Base-by-base conservation (phyloP, 2,797 vertebrate species). In the Moxostoma hubbsi region DNA sequence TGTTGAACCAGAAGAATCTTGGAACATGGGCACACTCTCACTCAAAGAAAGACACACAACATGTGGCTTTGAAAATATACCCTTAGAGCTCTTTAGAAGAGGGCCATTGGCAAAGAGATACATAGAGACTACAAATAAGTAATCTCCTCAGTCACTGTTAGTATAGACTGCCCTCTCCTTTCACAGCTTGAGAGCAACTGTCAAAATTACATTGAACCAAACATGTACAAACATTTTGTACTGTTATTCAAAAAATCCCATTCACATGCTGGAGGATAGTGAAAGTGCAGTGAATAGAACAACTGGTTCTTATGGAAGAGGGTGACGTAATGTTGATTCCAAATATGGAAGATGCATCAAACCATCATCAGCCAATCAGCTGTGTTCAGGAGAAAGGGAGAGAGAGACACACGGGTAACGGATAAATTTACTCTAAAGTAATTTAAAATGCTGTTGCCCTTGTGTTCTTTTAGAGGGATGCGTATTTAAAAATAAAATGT, bases 311-410 rank as follows among this genome's bases (percentile, higher is more conserved):
- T 24, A 15, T 64, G 68, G 59, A 18, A 51, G 36, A 70, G 57
- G 24, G 51, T 79, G 77, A 79, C 59, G 77, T 72, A 79, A 79
- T 79, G 77, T 15, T 47, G 51, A 64, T 47, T 54, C 72, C 59
- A 55, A 55, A 79, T 55, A 47, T 57, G 12, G 59, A 57, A 72
- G 68, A 72, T 79, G 77, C 51, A 64, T 72, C 59, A 79, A 47
- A 62, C 51, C 50, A 24, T 51, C 11, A 49, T 24, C 59, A 49
- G 50, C 68, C 76, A 63, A 54, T 78, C 58, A 70, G 50, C 36
- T 36, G 43, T 63, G 50, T 18, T 8, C 57, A 54, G 46, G 5
- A 50, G n/a, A 9, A 68, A 46, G n/a, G 15, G 49, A 45, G 45
- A 24, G 10, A 67, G 43, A 70, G 15, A 68, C 6, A 51, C 2